Evolutionary conservation across 2,797 vertebrate species (phyloP).

Genomic region (Siniperca scherzeri): DNA sequence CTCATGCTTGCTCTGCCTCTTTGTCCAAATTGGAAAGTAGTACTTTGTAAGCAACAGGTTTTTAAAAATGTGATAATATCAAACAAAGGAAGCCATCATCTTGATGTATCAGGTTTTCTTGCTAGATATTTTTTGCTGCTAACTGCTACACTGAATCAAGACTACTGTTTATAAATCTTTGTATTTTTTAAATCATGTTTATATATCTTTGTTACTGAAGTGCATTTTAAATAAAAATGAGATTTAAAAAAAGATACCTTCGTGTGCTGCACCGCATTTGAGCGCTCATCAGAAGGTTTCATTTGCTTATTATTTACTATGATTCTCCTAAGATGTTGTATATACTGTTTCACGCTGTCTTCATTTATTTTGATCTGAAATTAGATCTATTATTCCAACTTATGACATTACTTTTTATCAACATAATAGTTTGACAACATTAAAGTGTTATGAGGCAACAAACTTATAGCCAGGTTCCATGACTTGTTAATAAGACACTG

Average conservation of each 20-base stretch:
- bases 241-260: neutral
- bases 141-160: conserved; percentile 14
- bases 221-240: conserved; percentile 14
- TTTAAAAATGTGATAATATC: neutral
- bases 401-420: neutral
- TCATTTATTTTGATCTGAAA: neutral
- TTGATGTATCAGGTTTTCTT: neutral
- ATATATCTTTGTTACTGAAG: conserved; percentile 1
- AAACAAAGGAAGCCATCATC: neutral
- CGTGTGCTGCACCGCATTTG: neutral
- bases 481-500: neutral
- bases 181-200: conserved; percentile 6
- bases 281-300: neutral
- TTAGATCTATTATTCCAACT: neutral
- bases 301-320: neutral
- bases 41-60: conserved; percentile 12
- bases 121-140: conserved; percentile 6
- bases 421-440: neutral
- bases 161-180: neutral
- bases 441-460: neutral
- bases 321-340: neutral
- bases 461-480: neutral
- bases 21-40: neutral
- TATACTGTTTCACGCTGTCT: neutral
- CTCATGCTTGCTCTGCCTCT: neutral